Base-by-base conservation (phyloP, 2,888 invertebrate species). In the Chymomyza amoena region DNA sequence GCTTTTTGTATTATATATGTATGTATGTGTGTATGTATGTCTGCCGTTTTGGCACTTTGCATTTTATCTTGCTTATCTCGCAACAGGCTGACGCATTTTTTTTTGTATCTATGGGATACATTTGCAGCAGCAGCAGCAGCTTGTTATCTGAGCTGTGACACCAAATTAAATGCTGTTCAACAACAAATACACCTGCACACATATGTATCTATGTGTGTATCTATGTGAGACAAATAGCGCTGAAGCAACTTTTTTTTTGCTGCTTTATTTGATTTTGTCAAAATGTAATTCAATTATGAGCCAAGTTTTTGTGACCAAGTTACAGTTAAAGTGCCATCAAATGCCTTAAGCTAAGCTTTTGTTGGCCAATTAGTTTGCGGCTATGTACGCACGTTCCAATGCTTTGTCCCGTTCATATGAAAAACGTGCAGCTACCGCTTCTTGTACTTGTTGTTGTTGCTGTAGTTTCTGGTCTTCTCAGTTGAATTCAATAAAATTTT, bases 401-500 rank as follows among this genome's bases (percentile, higher is more conserved):
- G 13, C 39, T 13, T 45, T 45, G 39, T 45, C 39, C 39, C 39
- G 39, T 45, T 45, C 39, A 45, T 45, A 45, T 45, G 39, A 45
- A 45, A 45, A 45, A 45, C 39, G 39, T 45, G 39, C 39, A 45
- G 39, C 39, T 57, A 57, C 57, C 32, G 32, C 32, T 32, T 6
- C 57, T 57, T 45, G 39, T 45, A 32, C 32, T 32, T 56, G 18
- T 15, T 51, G 15, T n/a, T 51, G 54, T 18, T 54, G 54, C 18
- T 7, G 54, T 54, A 18, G 54, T 54, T 54, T 16, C 15, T 16
- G 18, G 54, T 54, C 15, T 54, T n/a, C 6, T 18, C 57, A 57
- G 25, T 57, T 13, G 57, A 28, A 57, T 57, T 64, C 50, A 54
- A 39, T 66, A 18, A 50, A 65, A 36, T 18, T 28, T 63, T n/a